These are phyloP conservation scores for Yponomeuta cagnagella DNA, from an alignment of 2,888 invertebrate species.

Conservation along the genomic window DNA sequence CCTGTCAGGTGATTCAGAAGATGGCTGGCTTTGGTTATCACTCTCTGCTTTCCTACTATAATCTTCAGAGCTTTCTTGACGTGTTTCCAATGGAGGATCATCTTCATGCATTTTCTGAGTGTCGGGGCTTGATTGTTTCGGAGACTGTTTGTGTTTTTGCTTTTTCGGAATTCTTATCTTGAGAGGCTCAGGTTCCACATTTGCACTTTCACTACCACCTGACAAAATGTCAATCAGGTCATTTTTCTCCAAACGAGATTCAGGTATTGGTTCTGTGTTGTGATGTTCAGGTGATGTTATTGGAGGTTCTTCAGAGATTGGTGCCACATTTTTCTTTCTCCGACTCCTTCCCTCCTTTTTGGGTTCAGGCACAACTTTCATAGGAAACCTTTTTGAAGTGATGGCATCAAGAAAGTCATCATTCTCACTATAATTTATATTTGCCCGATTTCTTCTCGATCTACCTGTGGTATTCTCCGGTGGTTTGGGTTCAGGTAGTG, in stretches of 20 bases:
- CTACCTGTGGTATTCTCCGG: slow-evolving; percentile 53
- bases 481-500: slow-evolving; percentile 60
- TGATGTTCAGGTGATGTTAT: slow-evolving; percentile 34
- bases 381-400: slow-evolving; percentile 39
- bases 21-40: slow-evolving; percentile 15
- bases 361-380: slow-evolving; percentile 59
- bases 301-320: slow-evolving; percentile 30
- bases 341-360: slow-evolving; percentile 60
- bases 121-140: slow-evolving; percentile 49
- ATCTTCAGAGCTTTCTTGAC: slow-evolving; percentile 22
- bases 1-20: slow-evolving; percentile 47
- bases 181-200: slow-evolving; percentile 32
- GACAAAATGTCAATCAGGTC: slow-evolving; percentile 57
- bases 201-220: slow-evolving; percentile 38
- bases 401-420: slow-evolving; percentile 70
- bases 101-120: slow-evolving; percentile 21
- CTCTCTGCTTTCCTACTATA: slow-evolving; percentile 18
- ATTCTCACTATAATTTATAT: slow-evolving; percentile 75
- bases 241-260: slow-evolving; percentile 44
- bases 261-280: slow-evolving; percentile 39
- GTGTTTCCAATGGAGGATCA: background rate
- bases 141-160: slow-evolving; percentile 50
- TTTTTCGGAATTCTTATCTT: slow-evolving; percentile 47
- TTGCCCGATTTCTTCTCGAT: slow-evolving; percentile 64
- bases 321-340: slow-evolving; percentile 50